Base-by-base conservation (phyloP, 2,888 invertebrate species). In the Drosophila glabriapex region DNA sequence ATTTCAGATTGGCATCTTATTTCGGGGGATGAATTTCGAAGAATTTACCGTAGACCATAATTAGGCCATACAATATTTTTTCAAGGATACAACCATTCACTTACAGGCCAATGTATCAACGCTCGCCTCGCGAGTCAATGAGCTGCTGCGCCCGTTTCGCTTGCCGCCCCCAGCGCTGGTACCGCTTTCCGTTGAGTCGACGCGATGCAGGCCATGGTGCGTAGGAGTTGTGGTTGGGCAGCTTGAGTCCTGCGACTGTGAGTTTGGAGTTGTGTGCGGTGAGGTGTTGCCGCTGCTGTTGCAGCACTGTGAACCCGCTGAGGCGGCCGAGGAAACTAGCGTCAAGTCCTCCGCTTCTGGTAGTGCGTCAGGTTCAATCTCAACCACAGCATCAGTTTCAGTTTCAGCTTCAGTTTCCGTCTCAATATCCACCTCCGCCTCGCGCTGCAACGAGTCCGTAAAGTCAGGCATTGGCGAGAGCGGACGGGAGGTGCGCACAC, bases 401-500 rank as follows among this genome's bases (percentile, higher is more conserved):
- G 68, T 66, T 28, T 67, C 80, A 0, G 49, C 64, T 39, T 53
- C 80, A 22, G 46, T 64, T 58, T 64, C 73, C 29, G 65, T 67
- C n/a, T 63, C 73, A 3, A 61, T 55, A 5, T 71, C 80, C 0
- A 77, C 64, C 19, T 61, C 80, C 0, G 85, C 73, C 50, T 92
- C 91, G 10, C 87, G 83, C 41, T 84, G 90, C 61, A 92, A 59
- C 72, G 76, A 93, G 86, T 91, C 91, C 0, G 82, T 95, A 72
- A 95, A 96, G 73, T 95, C 95, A 0, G 96, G 96, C 94, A 96
- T 95, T 1, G 96, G 96, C 19, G 96, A 96, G 94, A 96, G 95
- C 0, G 96, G 96, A 72, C 96, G 94, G 1, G 96, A 96, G 46
- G 96, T 95, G 85, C 96, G 95, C 86, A 97, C 96, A 94, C 96